Base-by-base conservation (phyloP, 2,888 invertebrate species). In the Theretra japonica region DNA sequence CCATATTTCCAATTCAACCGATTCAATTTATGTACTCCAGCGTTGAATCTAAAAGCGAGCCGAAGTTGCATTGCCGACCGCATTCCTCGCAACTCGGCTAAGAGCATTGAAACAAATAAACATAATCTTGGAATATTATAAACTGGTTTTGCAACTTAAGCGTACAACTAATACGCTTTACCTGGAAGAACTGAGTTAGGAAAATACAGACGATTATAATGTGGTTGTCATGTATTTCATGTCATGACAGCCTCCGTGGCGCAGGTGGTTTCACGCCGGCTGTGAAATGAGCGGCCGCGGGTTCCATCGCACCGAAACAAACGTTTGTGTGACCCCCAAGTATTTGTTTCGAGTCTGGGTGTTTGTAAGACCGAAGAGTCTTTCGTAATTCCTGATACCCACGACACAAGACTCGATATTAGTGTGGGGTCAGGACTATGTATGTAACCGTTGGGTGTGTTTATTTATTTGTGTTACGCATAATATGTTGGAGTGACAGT, bases 21-120 rank as follows among this genome's bases (percentile, higher is more conserved):
- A 41, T 33, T 21, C 41, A n/a, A 62, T 62, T 41, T 33, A 33
- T 41, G 11, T 62, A 21, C 62, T 62, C 41, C 33, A 33, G 30
- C 41, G 48, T 41, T 11, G 19, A 62, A 19, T 65, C 48, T 41
- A 5, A 65, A 48, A 65, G 30, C 30, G 19, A 28, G 60, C 30
- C 65, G 65, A 65, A 48, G 65, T 53, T 53, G 53, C 53, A 53
- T 53, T n/a, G n/a, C 53, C 65, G 65, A 65, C 65, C 65, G 65
- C 65, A 65, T 65, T 65, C 65, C 65, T 23, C 65, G 23, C 65
- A 65, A 65, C 65, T 65, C 65, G 65, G 41, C 62, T 62, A 62
- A 41, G 62, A 65, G 23, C 65, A 65, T 65, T 65, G 65, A 65
- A 65, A 65, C 65, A 65, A 60, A 60, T 60, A 60, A 65, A 65